Evolutionary conservation across 1,140 invertebrate species (phyloP).

Genomic region (Diachasmimorpha longicaudata): DNA sequence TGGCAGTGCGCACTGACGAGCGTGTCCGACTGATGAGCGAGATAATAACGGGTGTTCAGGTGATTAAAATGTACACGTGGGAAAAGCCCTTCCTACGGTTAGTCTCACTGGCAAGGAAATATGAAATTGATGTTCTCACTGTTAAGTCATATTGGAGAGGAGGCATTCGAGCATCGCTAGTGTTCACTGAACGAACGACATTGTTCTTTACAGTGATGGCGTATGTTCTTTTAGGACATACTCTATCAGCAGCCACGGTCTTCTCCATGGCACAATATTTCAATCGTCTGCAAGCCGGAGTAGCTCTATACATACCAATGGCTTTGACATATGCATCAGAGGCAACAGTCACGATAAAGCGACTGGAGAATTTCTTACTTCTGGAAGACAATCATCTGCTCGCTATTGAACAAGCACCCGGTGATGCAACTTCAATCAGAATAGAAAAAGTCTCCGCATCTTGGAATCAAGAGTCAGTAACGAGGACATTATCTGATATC

Average conservation of each 20-base stretch:
- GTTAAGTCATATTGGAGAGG: conserved; percentile 75
- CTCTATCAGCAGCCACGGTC: conserved; percentile 71
- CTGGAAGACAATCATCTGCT: conserved; percentile 62
- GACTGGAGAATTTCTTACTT: conserved; percentile 62
- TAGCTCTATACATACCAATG: conserved; percentile 76
- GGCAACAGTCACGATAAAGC: conserved; percentile 69
- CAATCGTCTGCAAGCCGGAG: conserved; percentile 73
- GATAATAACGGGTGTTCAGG: conserved; percentile 76
- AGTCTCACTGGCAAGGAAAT: conserved; percentile 68
- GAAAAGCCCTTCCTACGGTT: conserved; percentile 77
- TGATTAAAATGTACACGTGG: conserved; percentile 89
- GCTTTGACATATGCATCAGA: conserved; percentile 68
- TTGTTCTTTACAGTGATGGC: conserved; percentile 74
- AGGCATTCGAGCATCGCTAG: conserved; percentile 70
- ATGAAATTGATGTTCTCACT: conserved; percentile 72
- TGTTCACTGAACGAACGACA: conserved; percentile 75
- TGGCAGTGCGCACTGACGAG: conserved; percentile 78
- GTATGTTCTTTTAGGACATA: conserved; percentile 70
- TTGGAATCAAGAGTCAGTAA: conserved; percentile 67
- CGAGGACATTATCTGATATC: conserved; percentile 69
- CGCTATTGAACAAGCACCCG: conserved; percentile 31
- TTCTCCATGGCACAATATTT: conserved; percentile 78
- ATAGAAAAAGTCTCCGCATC: conserved; percentile 66
- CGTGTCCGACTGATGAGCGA: conserved; percentile 85
- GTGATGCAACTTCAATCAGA: conserved; percentile 50